Conservation (phyloP, 2,797 vertebrate genomes). For the Rhincodon typus region DNA sequence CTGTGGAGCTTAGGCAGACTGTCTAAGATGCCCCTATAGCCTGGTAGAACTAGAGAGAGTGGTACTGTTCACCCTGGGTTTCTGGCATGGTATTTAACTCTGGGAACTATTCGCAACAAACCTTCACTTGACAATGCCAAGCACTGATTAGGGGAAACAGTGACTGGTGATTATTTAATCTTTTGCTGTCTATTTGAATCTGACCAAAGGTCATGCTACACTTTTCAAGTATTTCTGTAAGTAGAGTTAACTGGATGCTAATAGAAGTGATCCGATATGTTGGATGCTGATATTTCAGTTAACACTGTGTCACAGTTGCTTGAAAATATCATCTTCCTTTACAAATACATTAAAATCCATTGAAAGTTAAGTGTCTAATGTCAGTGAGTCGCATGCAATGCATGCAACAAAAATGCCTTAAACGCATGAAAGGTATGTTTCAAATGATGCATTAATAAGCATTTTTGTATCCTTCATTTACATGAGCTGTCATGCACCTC, state of each 20-base stretch:
- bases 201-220: background rate
- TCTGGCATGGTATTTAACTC: background rate
- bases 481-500: constrained; percentile 8
- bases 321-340: constrained; percentile 30
- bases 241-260: constrained; percentile 22
- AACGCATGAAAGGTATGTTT: background rate
- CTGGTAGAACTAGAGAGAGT: background rate
- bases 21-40: background rate
- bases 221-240: background rate
- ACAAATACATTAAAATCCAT: constrained; percentile 28
- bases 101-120: background rate
- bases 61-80: background rate
- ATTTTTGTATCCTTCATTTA: background rate
- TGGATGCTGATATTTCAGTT: background rate
- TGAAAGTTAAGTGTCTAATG: constrained; percentile 18
- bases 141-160: background rate
- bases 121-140: background rate
- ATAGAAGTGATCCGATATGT: background rate
- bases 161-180: background rate
- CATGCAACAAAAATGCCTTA: constrained; percentile 20
- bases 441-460: background rate
- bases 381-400: background rate
- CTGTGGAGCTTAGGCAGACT: background rate
- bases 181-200: background rate
- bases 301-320: background rate